Conservation (phyloP, 2,113 vertebrate genomes). For the Ctenomys sociabilis region DNA sequence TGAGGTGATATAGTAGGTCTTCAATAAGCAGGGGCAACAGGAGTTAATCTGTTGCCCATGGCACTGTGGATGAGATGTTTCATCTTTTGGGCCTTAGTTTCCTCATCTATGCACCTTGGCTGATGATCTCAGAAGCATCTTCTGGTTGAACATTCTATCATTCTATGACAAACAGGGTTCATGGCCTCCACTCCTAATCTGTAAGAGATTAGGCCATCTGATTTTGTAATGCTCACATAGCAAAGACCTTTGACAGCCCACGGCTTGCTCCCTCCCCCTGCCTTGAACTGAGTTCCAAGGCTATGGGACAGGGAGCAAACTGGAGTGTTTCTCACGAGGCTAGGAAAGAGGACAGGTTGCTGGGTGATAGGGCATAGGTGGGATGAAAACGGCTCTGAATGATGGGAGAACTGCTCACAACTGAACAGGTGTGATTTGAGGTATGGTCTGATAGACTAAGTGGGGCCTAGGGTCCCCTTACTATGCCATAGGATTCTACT, state of each 20-base stretch:
- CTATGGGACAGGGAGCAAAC: conserved; percentile 37
- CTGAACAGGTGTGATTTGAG: background rate
- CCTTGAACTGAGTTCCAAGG: conserved; percentile 5
- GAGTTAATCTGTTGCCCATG: background rate
- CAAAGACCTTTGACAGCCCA: conserved; percentile 49
- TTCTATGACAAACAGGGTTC: background rate
- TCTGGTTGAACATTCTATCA: background rate
- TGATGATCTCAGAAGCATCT: background rate
- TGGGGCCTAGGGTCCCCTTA: background rate
- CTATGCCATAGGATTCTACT: background rate
- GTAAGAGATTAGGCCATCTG: conserved; percentile 17
- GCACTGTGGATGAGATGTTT: background rate
- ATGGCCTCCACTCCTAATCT: background rate
- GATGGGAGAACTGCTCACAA: background rate
- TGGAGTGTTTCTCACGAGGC: background rate
- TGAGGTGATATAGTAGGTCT: background rate
- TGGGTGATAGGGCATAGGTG: background rate
- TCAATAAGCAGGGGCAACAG: background rate
- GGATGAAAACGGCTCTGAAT: background rate
- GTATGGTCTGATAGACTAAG: background rate
- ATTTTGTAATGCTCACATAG: conserved; percentile 48
- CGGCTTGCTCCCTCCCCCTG: background rate
- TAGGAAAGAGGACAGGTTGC: background rate
- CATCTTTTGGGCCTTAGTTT: background rate
- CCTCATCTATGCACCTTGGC: background rate